Percentiles rank a stretch among this genome's conserved stretches.
Conservation (phyloP, 2,888 invertebrate genomes). For the Drosophila helvetica region DNA sequence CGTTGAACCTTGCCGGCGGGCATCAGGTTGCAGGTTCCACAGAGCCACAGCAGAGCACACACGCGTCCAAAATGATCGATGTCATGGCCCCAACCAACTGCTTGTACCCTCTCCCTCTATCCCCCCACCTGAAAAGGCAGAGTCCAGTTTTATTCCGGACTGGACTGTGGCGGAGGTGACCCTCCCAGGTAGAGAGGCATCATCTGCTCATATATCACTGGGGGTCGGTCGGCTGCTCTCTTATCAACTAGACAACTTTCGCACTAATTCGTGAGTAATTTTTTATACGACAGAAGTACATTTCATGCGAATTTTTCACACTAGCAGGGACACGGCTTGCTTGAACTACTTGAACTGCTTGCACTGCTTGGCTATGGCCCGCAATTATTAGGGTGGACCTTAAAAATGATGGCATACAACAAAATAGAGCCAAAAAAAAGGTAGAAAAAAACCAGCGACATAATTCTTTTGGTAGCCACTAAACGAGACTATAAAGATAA, state of each 20-base stretch:
- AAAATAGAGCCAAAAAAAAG: conserved; percentile 18
- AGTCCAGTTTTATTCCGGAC: conserved; percentile 20
- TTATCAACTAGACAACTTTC: conserved; percentile 72
- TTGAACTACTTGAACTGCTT: not conserved
- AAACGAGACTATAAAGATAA: conserved; percentile 83
- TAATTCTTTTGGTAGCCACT: conserved; percentile 76
- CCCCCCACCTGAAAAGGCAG: conserved; percentile 8
- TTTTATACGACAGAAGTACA: conserved; percentile 13
- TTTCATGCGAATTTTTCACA: conserved; percentile 27
- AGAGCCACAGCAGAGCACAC: conserved; percentile 59
- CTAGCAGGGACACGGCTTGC: too few species aligned
- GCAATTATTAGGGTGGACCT: conserved; percentile 17
- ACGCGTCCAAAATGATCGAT: conserved; percentile 72
- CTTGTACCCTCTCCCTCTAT: not conserved
- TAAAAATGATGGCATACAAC: conserved; percentile 2
- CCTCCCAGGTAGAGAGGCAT: conserved; percentile 36
- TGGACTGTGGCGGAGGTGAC: conserved; percentile 34
- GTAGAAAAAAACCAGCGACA: conserved; percentile 32
- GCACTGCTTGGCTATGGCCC: not conserved
- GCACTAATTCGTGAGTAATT: conserved; percentile 65
- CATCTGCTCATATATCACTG: conserved; percentile 55
- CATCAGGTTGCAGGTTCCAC: conserved; percentile 69
- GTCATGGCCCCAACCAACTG: conserved; percentile 39
- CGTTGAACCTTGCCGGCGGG: conserved; percentile 60
- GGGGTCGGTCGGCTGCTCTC: not conserved